A percentile compares a stretch with the other conserved stretches of the same genome.
phyloP scores from a whole-genome alignment of 2,797 vertebrate species.

The Channallabes apus region DNA sequence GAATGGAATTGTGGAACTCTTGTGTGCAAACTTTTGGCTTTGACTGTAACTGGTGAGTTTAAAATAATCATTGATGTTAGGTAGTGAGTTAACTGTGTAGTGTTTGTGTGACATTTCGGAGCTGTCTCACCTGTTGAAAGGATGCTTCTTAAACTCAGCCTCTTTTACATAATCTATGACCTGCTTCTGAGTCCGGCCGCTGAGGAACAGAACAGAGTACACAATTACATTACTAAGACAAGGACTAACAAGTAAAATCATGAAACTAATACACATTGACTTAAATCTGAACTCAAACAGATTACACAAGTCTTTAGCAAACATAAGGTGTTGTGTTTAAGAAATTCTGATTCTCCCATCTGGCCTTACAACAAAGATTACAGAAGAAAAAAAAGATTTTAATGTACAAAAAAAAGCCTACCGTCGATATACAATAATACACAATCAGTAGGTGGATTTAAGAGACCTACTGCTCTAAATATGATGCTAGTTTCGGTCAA shows the following conservation, averaged over 20 bases:
- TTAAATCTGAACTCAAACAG: neutral
- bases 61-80: neutral
- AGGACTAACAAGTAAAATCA: neutral
- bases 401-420: neutral
- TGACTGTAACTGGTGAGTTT: neutral
- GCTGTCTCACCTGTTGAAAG: conserved; percentile 89
- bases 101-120: conserved; percentile 10
- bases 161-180: conserved; percentile 96
- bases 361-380: neutral
- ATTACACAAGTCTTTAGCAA: neutral
- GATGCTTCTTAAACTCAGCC: conserved; percentile 95
- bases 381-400: too few relatives aligned
- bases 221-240: neutral
- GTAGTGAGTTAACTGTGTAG: neutral
- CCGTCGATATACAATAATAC: neutral
- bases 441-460: neutral
- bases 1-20: neutral
- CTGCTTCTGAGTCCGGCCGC: conserved; percentile 98
- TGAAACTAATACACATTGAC: neutral
- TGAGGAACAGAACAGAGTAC: conserved; percentile 56
- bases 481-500: neutral
- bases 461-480: neutral
- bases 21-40: neutral
- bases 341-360: neutral
- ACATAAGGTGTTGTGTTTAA: neutral